phyloP scores from a whole-genome alignment of 2,888 invertebrate genomes.

The Cheilosia pagana region DNA sequence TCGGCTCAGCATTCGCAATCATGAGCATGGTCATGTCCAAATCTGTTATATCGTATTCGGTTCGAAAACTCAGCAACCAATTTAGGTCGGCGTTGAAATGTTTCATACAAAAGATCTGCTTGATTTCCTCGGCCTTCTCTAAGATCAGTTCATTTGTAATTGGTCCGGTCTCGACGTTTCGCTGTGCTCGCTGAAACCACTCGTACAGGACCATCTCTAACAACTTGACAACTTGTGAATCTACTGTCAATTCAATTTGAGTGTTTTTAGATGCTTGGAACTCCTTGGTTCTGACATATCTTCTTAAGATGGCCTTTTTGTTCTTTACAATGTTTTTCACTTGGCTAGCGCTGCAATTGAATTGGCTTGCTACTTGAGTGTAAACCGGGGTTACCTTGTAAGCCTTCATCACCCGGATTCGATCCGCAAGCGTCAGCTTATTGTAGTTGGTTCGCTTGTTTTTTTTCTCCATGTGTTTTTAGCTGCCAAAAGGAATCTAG shows the following conservation, averaged over 20 bases:
- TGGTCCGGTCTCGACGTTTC: conserved; percentile 28
- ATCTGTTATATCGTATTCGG: conserved; percentile 42
- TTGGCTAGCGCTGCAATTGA: conserved; percentile 18
- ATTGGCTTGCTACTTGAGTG: conserved; percentile 4
- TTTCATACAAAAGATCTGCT: conserved; percentile 10
- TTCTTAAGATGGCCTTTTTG: not conserved
- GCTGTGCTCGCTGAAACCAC: conserved; percentile 57
- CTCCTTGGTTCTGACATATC: conserved; percentile 13
- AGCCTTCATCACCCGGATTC: not conserved
- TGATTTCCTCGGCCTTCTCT: conserved; percentile 35
- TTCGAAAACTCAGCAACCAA: conserved; percentile 43
- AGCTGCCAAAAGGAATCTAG: not conserved
- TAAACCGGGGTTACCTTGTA: not conserved
- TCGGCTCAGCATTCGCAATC: conserved; percentile 8
- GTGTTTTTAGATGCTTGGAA: not conserved
- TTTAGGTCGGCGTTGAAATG: not conserved
- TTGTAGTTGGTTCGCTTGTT: not conserved
- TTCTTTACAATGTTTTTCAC: conserved; percentile 5
- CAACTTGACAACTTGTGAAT: not conserved
- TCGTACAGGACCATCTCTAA: conserved; percentile 51
- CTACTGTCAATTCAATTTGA: not conserved
- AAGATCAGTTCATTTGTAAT: conserved; percentile 49
- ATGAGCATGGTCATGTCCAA: conserved; percentile 54
- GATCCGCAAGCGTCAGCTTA: conserved; percentile 5
- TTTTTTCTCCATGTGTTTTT: not conserved